phyloP scores from a whole-genome alignment of 2,888 invertebrate species.

The Synanthedon tipuliformis region DNA sequence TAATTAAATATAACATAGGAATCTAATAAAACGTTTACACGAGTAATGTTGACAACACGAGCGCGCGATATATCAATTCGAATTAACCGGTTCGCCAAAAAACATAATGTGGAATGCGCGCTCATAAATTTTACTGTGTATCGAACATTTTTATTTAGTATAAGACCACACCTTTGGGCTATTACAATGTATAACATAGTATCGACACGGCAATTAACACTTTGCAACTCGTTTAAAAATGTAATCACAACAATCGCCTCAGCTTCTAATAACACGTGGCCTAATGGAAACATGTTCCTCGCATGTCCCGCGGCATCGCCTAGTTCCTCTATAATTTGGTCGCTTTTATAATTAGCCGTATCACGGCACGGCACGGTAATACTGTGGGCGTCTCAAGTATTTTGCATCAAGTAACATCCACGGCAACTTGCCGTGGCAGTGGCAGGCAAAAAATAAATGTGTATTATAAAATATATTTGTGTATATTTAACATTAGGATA shows the following conservation, averaged over 20 bases:
- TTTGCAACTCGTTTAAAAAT: not conserved
- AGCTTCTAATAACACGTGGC: not conserved
- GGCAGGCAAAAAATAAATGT: too few species aligned
- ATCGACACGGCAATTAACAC: conserved; percentile 37
- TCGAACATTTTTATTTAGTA: not conserved
- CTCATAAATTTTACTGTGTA: not conserved
- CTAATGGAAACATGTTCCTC: not conserved
- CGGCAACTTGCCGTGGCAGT: too few species aligned
- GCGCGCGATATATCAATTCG: not conserved
- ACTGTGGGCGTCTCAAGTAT: too few species aligned
- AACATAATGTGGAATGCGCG: not conserved
- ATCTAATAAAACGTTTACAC: not conserved
- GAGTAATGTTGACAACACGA: not conserved
- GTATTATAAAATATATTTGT: too few species aligned
- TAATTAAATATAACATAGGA: not conserved
- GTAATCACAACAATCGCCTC: not conserved
- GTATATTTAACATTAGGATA: too few species aligned
- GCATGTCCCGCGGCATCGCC: not conserved
- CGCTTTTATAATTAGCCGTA: too few species aligned
- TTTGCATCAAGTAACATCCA: too few species aligned
- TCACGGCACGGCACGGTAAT: too few species aligned
- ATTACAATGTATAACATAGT: conserved; percentile 21
- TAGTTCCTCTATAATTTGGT: not conserved
- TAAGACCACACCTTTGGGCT: conserved; percentile 32
- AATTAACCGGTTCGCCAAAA: not conserved